A percentile compares a stretch with the other conserved stretches of the same genome.
Evolutionary conservation across 2,888 invertebrate species (phyloP).

Genomic region (Ennomos quercinarius): DNA sequence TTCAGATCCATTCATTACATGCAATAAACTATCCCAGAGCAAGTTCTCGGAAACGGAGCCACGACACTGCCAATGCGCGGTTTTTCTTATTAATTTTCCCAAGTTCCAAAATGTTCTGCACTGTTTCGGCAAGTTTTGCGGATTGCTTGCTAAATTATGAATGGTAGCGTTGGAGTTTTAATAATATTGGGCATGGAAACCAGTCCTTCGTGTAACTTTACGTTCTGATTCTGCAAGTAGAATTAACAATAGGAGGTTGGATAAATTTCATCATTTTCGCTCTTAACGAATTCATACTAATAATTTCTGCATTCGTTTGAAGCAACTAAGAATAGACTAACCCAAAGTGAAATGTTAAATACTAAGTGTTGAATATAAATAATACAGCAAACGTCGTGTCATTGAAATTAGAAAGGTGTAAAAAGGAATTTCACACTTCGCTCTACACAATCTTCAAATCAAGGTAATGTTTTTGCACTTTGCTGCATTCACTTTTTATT

Average conservation of each 20-base stretch:
- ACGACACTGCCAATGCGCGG: conserved; percentile 3
- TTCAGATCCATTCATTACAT: conserved; percentile 6
- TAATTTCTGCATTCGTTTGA: too few relatives aligned
- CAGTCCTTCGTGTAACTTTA: conserved; percentile 6
- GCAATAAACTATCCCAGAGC: conserved; percentile 2
- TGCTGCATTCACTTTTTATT: conserved; percentile 26
- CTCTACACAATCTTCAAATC: conserved; percentile 31
- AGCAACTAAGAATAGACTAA: too few relatives aligned
- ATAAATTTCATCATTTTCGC: background rate
- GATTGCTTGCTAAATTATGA: conserved; percentile 37
- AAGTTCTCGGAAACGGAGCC: conserved; percentile 8
- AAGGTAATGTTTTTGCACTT: conserved; percentile 36
- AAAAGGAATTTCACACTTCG: conserved; percentile 40
- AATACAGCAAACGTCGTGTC: conserved; percentile 37
- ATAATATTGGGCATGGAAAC: too few relatives aligned
- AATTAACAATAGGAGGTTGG: background rate
- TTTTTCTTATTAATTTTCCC: conserved; percentile 14
- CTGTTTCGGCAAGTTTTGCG: conserved; percentile 16
- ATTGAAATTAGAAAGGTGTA: conserved; percentile 56
- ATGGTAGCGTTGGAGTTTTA: conserved; percentile 26
- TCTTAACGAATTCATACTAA: background rate
- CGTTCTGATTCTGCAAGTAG: conserved; percentile 6
- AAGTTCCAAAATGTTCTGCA: conserved; percentile 13
- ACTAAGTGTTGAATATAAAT: background rate
- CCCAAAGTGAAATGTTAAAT: too few relatives aligned